Evolutionary conservation across 1,140 invertebrate species (phyloP).

Genomic region (Argopecten irradians): DNA sequence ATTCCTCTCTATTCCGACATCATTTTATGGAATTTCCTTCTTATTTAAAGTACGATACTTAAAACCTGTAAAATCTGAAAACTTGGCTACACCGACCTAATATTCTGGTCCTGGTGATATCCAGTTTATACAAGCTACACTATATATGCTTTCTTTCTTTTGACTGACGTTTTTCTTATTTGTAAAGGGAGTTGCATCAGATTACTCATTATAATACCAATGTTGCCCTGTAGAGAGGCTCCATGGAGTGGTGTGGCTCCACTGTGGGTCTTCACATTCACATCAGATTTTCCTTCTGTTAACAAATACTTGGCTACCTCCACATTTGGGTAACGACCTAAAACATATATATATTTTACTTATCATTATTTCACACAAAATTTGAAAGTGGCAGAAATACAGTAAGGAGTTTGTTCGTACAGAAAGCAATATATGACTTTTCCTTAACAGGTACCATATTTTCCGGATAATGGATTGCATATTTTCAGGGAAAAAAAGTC

Average conservation of each 20-base stretch:
- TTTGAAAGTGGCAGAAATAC: background rate
- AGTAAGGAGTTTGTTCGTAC: background rate
- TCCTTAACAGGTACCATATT: too few species aligned
- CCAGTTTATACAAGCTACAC: background rate
- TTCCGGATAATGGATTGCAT: too few species aligned
- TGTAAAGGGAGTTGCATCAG: background rate
- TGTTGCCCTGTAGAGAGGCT: slow-evolving; percentile 53
- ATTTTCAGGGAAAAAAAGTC: too few species aligned
- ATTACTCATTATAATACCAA: slow-evolving; percentile 28
- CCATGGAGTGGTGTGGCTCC: slow-evolving; percentile 61
- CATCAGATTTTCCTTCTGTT: slow-evolving; percentile 42
- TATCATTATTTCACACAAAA: too few species aligned
- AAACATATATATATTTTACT: background rate
- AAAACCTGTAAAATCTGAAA: too few species aligned
- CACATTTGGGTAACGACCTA: slow-evolving; percentile 55
- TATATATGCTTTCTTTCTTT: background rate
- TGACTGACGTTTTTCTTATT: background rate
- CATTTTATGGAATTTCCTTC: too few species aligned
- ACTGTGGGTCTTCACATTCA: slow-evolving; percentile 49
- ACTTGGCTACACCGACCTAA: too few species aligned
- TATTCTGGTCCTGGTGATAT: too few species aligned
- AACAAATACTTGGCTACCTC: slow-evolving; percentile 51
- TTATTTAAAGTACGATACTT: too few species aligned
- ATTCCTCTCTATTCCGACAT: too few species aligned
- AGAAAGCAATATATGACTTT: too few species aligned